phyloP scores from a whole-genome alignment of 2,888 invertebrate species.

The Formica aserva region DNA sequence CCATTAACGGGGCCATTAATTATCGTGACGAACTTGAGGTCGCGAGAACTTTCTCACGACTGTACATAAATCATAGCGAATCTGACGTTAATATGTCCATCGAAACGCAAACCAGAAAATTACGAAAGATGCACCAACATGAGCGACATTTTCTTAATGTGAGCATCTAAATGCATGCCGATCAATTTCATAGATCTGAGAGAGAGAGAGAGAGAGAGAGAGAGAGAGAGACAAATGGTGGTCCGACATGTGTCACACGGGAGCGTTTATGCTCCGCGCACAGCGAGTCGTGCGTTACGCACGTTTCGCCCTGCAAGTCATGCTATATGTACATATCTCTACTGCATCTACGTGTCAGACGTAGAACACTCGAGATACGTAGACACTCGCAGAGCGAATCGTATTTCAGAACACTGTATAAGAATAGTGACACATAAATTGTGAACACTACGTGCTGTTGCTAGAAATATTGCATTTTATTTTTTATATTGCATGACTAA shows the following conservation, averaged over 20 bases:
- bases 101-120: slow-evolving; percentile 15
- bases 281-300: slow-evolving; percentile 67
- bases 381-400: slow-evolving; percentile 19
- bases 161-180: not conserved
- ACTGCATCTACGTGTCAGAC: slow-evolving; percentile 27
- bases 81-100: slow-evolving; percentile 33
- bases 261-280: slow-evolving; percentile 68
- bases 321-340: slow-evolving; percentile 32
- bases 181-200: not conserved
- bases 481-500: not conserved
- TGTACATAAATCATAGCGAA: slow-evolving; percentile 50
- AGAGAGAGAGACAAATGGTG: slow-evolving; percentile 34
- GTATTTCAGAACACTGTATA: not conserved
- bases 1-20: slow-evolving; percentile 50
- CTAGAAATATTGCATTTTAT: not conserved
- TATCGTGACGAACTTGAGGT: slow-evolving; percentile 50
- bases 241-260: slow-evolving; percentile 52
- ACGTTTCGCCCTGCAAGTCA: slow-evolving; percentile 65
- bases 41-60: slow-evolving; percentile 41
- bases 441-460: not conserved
- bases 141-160: not conserved
- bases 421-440: slow-evolving; percentile 9
- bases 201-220: not conserved
- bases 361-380: slow-evolving; percentile 24
- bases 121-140: not conserved